Evolutionary conservation across 2,888 invertebrate genomes (phyloP).

Genomic region (Nephrotoma flavescens): DNA sequence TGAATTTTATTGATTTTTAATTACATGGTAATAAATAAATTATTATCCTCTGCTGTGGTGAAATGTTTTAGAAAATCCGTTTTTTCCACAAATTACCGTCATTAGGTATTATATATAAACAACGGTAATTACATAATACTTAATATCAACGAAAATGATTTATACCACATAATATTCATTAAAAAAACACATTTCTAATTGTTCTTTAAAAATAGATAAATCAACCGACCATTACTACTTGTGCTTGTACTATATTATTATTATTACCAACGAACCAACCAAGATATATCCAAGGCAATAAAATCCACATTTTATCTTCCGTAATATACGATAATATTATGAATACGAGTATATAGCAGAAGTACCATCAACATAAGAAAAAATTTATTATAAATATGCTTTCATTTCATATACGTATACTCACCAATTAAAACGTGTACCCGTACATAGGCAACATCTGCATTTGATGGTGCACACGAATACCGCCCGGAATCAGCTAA

Average conservation of each 20-base stretch:
- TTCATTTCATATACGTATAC: conserved; percentile 17
- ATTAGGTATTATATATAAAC: background rate
- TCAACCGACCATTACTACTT: background rate
- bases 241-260: background rate
- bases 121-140: background rate
- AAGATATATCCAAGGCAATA: background rate
- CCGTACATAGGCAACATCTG: conserved; percentile 60
- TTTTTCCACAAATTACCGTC: background rate
- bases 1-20: background rate
- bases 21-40: background rate
- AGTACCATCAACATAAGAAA: background rate
- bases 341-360: background rate
- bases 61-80: background rate
- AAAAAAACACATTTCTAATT: background rate
- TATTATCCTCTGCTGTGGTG: background rate
- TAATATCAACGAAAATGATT: background rate
- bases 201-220: background rate
- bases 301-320: background rate
- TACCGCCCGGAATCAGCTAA: conserved; percentile 64
- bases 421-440: conserved; percentile 74
- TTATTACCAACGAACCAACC: background rate
- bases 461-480: conserved; percentile 66
- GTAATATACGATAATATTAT: background rate
- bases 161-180: background rate
- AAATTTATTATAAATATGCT: background rate